Evolutionary conservation across 2,888 invertebrate genomes (phyloP), one percentile per base, ranked within the genome.

Genomic region (Coleophora deauratella): DNA sequence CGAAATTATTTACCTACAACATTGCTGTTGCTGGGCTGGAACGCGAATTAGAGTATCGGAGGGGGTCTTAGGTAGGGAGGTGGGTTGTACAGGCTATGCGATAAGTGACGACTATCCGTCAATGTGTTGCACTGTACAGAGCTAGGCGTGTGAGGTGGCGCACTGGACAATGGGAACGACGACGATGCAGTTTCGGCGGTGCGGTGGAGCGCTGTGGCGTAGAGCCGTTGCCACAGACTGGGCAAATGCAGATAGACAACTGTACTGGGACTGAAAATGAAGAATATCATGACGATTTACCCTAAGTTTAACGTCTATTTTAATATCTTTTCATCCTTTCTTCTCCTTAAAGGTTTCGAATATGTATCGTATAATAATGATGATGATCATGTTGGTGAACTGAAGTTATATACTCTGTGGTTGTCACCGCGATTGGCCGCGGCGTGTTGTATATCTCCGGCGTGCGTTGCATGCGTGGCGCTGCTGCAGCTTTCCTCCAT

Each of bases 401-500:
- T 21, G 21, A 21, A 3, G 41, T 54, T 46, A 45, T 31, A 54
- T 45, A 50, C 51, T 39, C 50, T 51, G 58, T 52, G 56, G 58
- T 50, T 54, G 58, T 62, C 61, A 65, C 50, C 57, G 54, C 54
- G 62, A 43, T 54, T 57, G 57, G 46, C 55, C n/a, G n/a, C n/a
- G n/a, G n/a, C n/a, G n/a, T n/a, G 57, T 57, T 50, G 58, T 55
- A 66, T 72, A 68, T 65, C 73, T 71, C 67, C 59, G 65, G 60
- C 70, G 62, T 74, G 21, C 31, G 10, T 11, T 10, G 31, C 28
- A 10, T 28, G 73, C 73, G 72, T 73, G 72, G 64, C 70, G 62
- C 60, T 81, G 62, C 60, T 81, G 82, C 82, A 81, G 67, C 69
- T 72, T 73, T 75, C 73, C 74, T 76, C 75, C 63, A 67, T 65